phyloP scores from a whole-genome alignment of 1,140 invertebrate species.

The Varroa destructor region DNA sequence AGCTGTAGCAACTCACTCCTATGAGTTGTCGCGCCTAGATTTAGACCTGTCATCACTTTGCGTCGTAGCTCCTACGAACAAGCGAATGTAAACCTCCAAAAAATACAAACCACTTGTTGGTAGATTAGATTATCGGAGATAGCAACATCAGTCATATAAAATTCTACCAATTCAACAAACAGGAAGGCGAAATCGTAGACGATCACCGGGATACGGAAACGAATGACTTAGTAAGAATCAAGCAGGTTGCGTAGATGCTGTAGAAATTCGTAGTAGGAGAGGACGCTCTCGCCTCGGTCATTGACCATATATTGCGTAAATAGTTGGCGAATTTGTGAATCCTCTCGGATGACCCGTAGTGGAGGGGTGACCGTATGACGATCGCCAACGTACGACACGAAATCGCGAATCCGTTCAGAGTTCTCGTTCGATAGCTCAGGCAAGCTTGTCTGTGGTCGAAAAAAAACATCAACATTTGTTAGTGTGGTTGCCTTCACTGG shows the following conservation, averaged over 20 bases:
- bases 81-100: no score
- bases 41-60: no score
- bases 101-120: no score
- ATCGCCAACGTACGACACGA: not conserved
- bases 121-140: no score
- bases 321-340: constrained; percentile 59
- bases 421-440: constrained; percentile 1
- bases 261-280: constrained; percentile 95
- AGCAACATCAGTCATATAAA: no score
- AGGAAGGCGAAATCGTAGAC: no score
- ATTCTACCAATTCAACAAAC: no score
- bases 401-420: constrained; percentile 1
- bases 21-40: no score
- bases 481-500: constrained; percentile 18
- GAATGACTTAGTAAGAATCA: constrained; percentile 19
- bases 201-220: no score
- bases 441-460: not conserved
- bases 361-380: constrained; percentile 31
- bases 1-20: no score
- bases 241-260: constrained; percentile 55
- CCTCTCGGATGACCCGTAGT: constrained; percentile 53
- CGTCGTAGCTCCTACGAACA: no score
- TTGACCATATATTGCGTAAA: constrained; percentile 84
- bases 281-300: constrained; percentile 77
- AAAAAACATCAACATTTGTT: constrained; percentile 13